Conservation (phyloP, 2,797 vertebrate species). For the Esox masquinongy region DNA sequence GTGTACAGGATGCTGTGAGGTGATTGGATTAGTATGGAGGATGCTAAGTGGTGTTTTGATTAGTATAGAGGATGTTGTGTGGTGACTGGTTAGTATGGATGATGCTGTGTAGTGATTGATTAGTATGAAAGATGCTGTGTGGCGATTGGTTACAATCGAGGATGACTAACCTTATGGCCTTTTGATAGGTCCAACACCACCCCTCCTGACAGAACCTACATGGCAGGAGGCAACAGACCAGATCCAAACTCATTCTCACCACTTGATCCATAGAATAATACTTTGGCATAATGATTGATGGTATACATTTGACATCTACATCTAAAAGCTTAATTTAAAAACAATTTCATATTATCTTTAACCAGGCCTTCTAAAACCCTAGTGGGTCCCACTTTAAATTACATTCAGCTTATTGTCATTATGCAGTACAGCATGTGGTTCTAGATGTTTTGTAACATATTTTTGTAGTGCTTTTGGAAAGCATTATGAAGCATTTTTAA, state of each 20-base stretch:
- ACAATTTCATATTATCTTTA: too few relatives aligned
- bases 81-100: background rate
- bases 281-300: background rate
- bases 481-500: too few relatives aligned
- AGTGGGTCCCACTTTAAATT: too few relatives aligned
- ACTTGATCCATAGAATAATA: background rate
- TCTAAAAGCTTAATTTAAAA: too few relatives aligned
- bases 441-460: too few relatives aligned
- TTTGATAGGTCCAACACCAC: slow-evolving; percentile 53
- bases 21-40: background rate
- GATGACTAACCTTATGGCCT: slow-evolving; percentile 16
- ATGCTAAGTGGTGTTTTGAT: background rate
- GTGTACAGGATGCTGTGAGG: background rate
- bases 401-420: too few relatives aligned
- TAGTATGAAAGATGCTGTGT: background rate
- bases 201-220: slow-evolving; percentile 78
- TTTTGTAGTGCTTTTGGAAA: too few relatives aligned
- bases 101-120: background rate
- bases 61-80: background rate
- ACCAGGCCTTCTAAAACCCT: too few relatives aligned
- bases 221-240: background rate
- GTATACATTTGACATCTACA: too few relatives aligned
- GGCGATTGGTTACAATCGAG: background rate
- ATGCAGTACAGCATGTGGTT: too few relatives aligned
- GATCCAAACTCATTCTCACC: background rate